Base-by-base conservation (phyloP, 2,113 vertebrate genomes). In the Zosterops hypoxanthus region DNA sequence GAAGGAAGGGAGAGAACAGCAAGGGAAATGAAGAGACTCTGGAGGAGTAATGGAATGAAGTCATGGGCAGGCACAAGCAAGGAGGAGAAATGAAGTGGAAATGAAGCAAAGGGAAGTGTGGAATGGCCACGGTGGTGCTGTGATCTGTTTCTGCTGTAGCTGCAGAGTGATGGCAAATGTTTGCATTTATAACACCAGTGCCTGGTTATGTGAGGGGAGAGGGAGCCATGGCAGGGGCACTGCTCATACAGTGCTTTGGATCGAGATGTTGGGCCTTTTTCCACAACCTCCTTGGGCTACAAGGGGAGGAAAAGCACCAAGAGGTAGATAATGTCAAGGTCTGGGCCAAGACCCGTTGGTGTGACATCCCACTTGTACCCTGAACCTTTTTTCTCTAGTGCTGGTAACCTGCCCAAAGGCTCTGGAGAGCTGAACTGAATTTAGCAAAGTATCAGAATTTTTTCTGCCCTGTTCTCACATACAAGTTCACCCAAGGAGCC, bases 81-180 rank as follows among this genome's bases (percentile, higher is more conserved):
- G 14, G 83, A 86, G 88, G 44, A 95, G 94, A 89, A 92, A 94
- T 34, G 75, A 64, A 73, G 75, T 77, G 59, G 90, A 88, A 91
- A 60, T 19, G 61, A 65, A 95, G 89, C 46, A 71, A 60, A 89
- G 36, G 65, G 20, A 91, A 44, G 33, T 5, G 36, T 65, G 57
- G 65, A 69, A 76, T 34, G 53, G 81, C 6, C 2, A 8, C 18
- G 57, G 26, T 26, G 42, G 26, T 52, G 63, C 61, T 87, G 84
- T 87, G 84, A 77, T 65, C 66, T 77, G 57, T 53, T 85, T 39
- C 59, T 61, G 49, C 63, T 57, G 3, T 3, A 70, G 65, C 49
- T 89, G 44, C 47, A 53, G 64, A 90, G 76, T 1, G 33, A 66
- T 36, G 76, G 64, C 25, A 76, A 78, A 23, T 8, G 49, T 36